These are phyloP conservation scores for Balearica regulorum DNA, from an alignment of 2,797 vertebrate species.

Conservation along the genomic window DNA sequence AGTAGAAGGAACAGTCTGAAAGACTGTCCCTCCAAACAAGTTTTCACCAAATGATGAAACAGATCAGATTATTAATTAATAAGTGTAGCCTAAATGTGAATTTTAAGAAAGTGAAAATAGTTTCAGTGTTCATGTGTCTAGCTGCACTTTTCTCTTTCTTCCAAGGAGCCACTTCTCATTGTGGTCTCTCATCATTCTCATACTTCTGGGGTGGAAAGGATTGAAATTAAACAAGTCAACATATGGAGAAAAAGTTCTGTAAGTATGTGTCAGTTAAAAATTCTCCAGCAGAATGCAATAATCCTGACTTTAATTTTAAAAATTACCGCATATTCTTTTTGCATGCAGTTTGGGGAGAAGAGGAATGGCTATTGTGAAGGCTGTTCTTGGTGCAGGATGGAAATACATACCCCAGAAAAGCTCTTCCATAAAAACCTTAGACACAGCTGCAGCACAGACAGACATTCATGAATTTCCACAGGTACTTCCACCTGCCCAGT, in stretches of 20 bases:
- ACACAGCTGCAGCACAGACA: neutral
- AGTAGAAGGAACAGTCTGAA: neutral
- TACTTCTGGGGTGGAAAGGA: neutral
- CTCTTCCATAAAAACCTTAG: neutral
- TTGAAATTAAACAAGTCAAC: neutral
- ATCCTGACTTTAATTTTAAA: neutral
- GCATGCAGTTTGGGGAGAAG: neutral
- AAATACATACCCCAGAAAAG: neutral
- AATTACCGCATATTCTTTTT: neutral
- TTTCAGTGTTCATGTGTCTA: neutral
- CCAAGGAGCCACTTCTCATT: neutral
- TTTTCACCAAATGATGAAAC: neutral
- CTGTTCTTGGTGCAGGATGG: neutral
- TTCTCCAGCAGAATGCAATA: neutral
- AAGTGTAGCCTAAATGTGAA: neutral
- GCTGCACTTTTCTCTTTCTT: neutral
- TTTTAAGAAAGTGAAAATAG: neutral
- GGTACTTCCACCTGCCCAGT: neutral
- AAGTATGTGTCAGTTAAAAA: neutral
- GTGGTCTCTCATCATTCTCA: neutral
- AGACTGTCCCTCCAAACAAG: neutral
- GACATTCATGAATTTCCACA: neutral
- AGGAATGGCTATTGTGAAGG: neutral
- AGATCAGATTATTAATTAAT: neutral
- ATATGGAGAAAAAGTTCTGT: neutral